Percentiles rank a stretch among this genome's conserved stretches.
phyloP scores from a whole-genome alignment of 92 coral and sea anemone genomes.

The Zoanthus gigantus region DNA sequence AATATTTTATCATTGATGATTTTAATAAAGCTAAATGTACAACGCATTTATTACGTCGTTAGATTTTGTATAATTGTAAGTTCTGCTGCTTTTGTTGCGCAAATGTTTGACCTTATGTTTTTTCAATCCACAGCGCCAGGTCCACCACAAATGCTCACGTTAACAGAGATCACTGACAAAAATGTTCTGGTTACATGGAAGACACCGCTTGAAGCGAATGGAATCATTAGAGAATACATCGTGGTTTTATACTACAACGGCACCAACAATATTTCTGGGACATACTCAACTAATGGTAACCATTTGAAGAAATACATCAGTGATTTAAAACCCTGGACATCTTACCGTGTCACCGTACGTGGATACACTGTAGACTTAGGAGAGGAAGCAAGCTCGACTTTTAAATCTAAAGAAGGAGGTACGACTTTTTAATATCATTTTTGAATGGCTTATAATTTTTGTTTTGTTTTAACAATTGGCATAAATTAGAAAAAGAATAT shows the following conservation, averaged over 20 bases:
- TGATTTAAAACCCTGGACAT: conserved; percentile 12
- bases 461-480: no score
- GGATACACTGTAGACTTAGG: conserved; percentile 3
- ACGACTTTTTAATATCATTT: background rate
- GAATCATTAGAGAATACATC: conserved; percentile 22
- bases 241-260: background rate
- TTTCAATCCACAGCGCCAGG: background rate
- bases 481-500: no score
- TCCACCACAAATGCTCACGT: background rate
- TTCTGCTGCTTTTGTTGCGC: no score
- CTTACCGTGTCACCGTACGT: background rate
- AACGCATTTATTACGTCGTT: no score
- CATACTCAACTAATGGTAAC: conserved; percentile 11
- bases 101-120: background rate
- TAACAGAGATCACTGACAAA: background rate
- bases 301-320: background rate
- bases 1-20: no score
- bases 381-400: background rate
- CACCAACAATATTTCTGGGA: background rate
- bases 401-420: conserved; percentile 17
- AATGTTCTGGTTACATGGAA: background rate
- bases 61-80: no score
- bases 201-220: background rate
- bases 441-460: background rate
- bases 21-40: no score